Conservation (phyloP, 2,113 vertebrate genomes). For the Centropus unirufus region DNA sequence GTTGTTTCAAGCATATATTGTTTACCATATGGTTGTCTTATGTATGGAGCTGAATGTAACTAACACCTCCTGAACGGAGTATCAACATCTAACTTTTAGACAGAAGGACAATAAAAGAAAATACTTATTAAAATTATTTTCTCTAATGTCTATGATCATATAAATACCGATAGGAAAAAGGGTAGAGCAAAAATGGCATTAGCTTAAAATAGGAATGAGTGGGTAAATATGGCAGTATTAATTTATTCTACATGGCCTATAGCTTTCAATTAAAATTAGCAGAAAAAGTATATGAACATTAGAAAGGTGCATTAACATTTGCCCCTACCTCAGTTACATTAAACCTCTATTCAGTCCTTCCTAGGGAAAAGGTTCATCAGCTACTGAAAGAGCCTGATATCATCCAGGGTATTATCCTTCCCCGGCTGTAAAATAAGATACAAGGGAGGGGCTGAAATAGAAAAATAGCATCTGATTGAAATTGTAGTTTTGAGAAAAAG, state of each 20-base stretch:
- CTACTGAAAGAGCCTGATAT: background rate
- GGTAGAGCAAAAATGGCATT: background rate
- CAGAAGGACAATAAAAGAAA: background rate
- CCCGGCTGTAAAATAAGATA: background rate
- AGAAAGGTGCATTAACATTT: background rate
- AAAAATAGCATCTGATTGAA: background rate
- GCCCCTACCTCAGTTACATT: background rate
- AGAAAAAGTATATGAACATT: background rate
- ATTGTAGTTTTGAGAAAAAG: background rate
- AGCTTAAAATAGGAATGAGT: background rate
- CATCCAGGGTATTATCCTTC: background rate
- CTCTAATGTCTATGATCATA: background rate
- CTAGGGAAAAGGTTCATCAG: background rate
- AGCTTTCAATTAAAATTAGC: background rate
- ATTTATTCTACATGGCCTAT: background rate
- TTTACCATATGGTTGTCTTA: background rate
- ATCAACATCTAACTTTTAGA: background rate
- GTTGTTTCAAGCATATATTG: background rate
- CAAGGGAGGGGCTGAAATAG: background rate
- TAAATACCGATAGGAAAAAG: background rate
- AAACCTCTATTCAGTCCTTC: background rate
- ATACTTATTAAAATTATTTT: background rate
- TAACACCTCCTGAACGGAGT: background rate
- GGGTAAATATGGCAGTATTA: background rate
- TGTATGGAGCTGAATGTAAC: background rate